These are phyloP conservation scores for Netelia virgata DNA, from an alignment of 2,888 invertebrate genomes.

Conservation along the genomic window DNA sequence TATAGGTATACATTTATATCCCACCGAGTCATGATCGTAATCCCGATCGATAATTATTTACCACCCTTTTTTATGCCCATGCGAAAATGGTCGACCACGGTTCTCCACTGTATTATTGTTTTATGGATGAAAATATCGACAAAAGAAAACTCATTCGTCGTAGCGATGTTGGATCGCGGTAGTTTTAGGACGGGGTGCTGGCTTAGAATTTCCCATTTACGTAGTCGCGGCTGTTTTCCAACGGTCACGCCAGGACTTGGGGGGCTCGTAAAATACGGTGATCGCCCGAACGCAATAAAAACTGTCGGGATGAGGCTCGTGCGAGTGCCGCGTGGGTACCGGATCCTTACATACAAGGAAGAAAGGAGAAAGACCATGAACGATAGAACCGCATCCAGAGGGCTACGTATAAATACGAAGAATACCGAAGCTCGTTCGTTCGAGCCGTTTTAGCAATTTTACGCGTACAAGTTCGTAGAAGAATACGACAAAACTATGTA, in stretches of 20 bases:
- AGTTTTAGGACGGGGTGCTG: slow-evolving; percentile 38
- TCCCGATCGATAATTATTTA: slow-evolving; percentile 30
- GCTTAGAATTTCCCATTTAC: slow-evolving; percentile 61
- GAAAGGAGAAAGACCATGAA: slow-evolving; percentile 25
- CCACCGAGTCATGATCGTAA: background rate
- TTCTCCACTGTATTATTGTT: background rate
- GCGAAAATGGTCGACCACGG: background rate
- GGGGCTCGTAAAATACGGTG: slow-evolving; percentile 75
- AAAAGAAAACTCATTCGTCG: slow-evolving; percentile 35
- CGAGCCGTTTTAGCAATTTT: background rate
- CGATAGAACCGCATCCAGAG: slow-evolving; percentile 66
- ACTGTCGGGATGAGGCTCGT: slow-evolving; percentile 65
- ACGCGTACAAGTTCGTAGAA: background rate
- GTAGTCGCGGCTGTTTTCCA: slow-evolving; percentile 61
- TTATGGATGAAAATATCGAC: slow-evolving; percentile 8
- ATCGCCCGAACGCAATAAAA: slow-evolving; percentile 77
- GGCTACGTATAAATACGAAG: slow-evolving; percentile 53
- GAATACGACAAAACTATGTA: background rate
- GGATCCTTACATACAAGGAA: slow-evolving; percentile 29
- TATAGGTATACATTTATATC: too few species aligned
- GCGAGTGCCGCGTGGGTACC: slow-evolving; percentile 32
- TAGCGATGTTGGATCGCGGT: slow-evolving; percentile 3
- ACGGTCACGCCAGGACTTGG: slow-evolving; percentile 64
- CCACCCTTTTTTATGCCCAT: background rate
- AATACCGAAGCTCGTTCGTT: slow-evolving; percentile 22